phyloP scores from a whole-genome alignment of 2,113 vertebrate species.

The Chlorodrepanis virens region DNA sequence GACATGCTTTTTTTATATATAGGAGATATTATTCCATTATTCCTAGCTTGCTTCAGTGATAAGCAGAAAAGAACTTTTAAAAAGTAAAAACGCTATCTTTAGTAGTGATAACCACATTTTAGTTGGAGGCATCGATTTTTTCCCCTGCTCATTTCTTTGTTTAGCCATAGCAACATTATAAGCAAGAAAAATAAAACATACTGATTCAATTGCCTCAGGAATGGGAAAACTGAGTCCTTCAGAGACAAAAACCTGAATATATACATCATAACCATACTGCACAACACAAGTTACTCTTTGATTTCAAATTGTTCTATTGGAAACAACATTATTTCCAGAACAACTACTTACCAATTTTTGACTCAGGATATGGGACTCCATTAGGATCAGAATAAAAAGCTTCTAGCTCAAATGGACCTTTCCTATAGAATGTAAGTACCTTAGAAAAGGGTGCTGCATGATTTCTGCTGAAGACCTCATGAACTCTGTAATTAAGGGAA shows the following conservation, averaged over 20 bases:
- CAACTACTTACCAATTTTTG: slow-evolving; percentile 77
- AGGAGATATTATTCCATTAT: background rate
- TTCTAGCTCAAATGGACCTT: slow-evolving; percentile 80
- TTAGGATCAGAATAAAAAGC: slow-evolving; percentile 80
- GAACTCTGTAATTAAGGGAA: slow-evolving; percentile 54
- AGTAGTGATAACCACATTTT: background rate
- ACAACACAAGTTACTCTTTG: background rate
- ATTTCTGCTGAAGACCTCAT: slow-evolving; percentile 80
- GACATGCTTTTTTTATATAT: background rate
- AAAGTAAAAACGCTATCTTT: background rate
- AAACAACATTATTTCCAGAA: background rate
- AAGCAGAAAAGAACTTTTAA: background rate
- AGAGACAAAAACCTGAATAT: background rate
- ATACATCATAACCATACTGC: background rate
- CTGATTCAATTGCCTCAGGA: background rate
- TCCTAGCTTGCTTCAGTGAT: background rate
- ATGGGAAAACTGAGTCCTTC: background rate
- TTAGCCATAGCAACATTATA: background rate
- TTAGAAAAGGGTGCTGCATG: slow-evolving; percentile 80
- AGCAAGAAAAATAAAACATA: background rate
- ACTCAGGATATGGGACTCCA: slow-evolving; percentile 78
- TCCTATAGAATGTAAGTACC: slow-evolving; percentile 80
- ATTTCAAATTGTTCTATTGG: background rate
- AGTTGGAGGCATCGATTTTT: background rate
- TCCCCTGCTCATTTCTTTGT: background rate